Conservation (phyloP, 2,113 vertebrate genomes). For the Quiscalus mexicanus region DNA sequence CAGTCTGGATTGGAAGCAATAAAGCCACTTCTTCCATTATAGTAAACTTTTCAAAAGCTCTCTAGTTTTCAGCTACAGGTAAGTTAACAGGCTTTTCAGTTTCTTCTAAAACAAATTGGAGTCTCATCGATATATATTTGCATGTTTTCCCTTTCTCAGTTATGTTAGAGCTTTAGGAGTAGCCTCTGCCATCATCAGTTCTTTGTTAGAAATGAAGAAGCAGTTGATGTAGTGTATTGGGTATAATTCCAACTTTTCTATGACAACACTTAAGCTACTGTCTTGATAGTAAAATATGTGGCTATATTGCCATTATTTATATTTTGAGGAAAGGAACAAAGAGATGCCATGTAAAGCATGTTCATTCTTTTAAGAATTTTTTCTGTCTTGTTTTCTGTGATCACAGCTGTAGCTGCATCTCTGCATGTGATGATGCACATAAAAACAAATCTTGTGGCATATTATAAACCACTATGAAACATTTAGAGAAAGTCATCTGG, state of each 20-base stretch:
- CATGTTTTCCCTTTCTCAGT: background rate
- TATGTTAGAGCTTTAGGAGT: background rate
- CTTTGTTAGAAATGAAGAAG: background rate
- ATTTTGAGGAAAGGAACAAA: background rate
- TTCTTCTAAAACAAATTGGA: background rate
- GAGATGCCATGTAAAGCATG: background rate
- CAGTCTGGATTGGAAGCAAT: background rate
- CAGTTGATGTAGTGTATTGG: background rate
- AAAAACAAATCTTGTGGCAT: background rate
- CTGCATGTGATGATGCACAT: background rate
- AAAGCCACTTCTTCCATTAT: background rate
- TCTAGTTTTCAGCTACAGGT: background rate
- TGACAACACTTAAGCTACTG: background rate
- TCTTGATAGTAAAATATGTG: background rate
- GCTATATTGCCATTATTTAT: background rate
- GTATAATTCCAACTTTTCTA: background rate
- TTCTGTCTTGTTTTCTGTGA: background rate
- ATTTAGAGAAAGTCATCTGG: slow-evolving; percentile 12
- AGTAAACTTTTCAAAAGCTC: background rate
- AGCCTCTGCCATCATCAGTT: background rate
- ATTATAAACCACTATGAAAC: background rate
- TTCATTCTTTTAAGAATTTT: background rate
- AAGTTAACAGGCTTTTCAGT: background rate
- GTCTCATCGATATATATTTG: background rate
- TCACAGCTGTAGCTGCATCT: background rate